These are phyloP conservation scores for Cirrhinus mrigala DNA, from an alignment of 2,797 vertebrate species.

Conservation along the genomic window DNA sequence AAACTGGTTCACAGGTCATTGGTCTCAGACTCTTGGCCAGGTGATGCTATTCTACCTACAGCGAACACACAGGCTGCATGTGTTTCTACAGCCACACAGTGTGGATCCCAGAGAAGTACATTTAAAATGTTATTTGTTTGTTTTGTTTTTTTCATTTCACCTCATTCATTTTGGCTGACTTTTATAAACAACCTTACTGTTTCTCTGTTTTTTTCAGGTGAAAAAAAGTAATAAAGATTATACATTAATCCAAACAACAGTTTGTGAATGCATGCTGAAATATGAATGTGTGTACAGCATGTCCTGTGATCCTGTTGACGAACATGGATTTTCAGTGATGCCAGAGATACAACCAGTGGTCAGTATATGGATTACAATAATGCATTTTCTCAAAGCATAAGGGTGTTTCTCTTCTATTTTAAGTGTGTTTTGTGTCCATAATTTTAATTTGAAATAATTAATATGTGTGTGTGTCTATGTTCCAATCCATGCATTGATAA, in stretches of 20 bases:
- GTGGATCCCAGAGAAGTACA: not conserved
- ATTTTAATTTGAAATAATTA: no score
- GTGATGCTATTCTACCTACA: slow-evolving; percentile 10
- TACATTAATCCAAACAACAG: not conserved
- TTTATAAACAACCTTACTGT: not conserved
- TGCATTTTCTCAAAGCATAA: not conserved
- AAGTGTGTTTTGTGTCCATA: not conserved
- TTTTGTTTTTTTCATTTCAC: no score
- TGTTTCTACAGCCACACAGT: slow-evolving; percentile 7
- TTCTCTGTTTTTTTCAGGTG: not conserved
- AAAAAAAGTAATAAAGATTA: not conserved
- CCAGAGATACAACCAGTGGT: not conserved
- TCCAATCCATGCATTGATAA: no score
- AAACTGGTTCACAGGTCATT: slow-evolving; percentile 11
- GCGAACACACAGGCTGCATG: not conserved
- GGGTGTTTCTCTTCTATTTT: not conserved
- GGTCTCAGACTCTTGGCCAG: not conserved
- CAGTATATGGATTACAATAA: not conserved
- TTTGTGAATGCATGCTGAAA: slow-evolving; percentile 4
- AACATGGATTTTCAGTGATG: not conserved
- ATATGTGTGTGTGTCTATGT: no score
- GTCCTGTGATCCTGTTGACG: slow-evolving; percentile 6
- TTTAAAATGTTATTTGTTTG: no score
- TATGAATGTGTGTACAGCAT: slow-evolving; percentile 13
- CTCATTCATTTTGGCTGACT: not conserved